A percentile compares a stretch with the other conserved stretches of the same genome.
These are phyloP conservation scores for Caenorhabditis tropicalis DNA, from an alignment of 1,140 invertebrate species.

Conservation along the genomic window DNA sequence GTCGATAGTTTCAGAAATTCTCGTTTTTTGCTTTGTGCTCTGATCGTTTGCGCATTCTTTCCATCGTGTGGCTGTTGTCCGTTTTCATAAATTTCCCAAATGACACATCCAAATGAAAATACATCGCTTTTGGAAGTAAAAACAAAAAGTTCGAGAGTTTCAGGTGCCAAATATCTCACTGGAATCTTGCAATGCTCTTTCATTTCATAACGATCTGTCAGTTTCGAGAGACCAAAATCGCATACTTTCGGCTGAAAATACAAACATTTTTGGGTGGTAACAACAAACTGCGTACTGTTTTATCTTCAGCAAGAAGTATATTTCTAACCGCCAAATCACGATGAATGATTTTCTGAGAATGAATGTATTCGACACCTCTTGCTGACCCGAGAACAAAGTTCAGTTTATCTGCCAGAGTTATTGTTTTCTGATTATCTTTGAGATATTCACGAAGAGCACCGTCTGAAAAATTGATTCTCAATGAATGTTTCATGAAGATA, in stretches of 20 bases:
- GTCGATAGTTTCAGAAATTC: not conserved
- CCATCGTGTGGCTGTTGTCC: slow-evolving; percentile 22
- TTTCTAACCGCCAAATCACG: slow-evolving; percentile 8
- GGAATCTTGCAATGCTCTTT: not conserved
- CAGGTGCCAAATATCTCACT: not conserved
- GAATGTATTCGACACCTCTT: slow-evolving; percentile 11
- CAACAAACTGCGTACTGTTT: not conserved
- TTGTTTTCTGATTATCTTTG: slow-evolving; percentile 9
- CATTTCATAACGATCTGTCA: slow-evolving; percentile 1
- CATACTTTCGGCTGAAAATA: not conserved
- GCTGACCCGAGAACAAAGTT: not conserved
- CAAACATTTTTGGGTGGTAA: not conserved
- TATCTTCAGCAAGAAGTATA: not conserved
- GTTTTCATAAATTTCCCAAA: slow-evolving; percentile 18
- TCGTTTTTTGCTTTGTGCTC: slow-evolving; percentile 1
- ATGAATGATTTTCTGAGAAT: not conserved
- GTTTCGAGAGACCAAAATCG: not conserved
- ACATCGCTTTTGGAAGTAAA: slow-evolving; percentile 14
- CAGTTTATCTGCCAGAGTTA: not conserved
- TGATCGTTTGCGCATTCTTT: not conserved
- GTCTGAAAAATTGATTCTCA: not conserved
- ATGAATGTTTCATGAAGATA: not conserved
- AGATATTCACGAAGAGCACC: not conserved
- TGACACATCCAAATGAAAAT: slow-evolving; percentile 1
- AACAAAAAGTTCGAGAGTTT: not conserved